Conservation (phyloP, 2,888 invertebrate genomes). For the Rhodophaea formosa region DNA sequence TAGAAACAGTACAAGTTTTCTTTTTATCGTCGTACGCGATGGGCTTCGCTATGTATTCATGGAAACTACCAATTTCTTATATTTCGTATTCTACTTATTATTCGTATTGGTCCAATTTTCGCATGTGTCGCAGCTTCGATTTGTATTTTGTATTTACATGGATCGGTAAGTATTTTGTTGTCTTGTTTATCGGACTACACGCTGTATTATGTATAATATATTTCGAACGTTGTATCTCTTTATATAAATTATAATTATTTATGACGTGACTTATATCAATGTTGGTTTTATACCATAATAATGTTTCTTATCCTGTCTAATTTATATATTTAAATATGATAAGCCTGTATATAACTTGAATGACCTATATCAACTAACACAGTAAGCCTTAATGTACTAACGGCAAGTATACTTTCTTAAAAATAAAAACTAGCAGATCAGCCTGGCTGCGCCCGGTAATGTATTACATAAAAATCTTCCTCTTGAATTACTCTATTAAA, state of each 20-base stretch:
- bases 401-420: neutral
- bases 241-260: neutral
- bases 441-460: no score
- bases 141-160: conserved; percentile 28
- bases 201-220: neutral
- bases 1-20: conserved; percentile 42
- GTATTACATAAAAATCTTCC: no score
- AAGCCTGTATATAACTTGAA: conserved; percentile 6
- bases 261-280: neutral
- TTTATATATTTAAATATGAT: neutral
- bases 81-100: conserved; percentile 32
- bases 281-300: neutral
- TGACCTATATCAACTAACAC: neutral
- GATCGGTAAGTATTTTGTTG: conserved; percentile 28
- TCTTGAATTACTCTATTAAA: no score
- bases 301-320: neutral
- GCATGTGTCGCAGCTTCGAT: conserved; percentile 48
- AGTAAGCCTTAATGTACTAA: neutral
- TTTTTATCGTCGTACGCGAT: conserved; percentile 57
- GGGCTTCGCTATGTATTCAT: conserved; percentile 51
- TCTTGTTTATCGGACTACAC: neutral
- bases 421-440: no score
- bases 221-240: neutral
- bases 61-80: conserved; percentile 35
- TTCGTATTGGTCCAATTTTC: conserved; percentile 31